Conservation (phyloP, 2,888 invertebrate genomes). For the Macrophya annulata region DNA sequence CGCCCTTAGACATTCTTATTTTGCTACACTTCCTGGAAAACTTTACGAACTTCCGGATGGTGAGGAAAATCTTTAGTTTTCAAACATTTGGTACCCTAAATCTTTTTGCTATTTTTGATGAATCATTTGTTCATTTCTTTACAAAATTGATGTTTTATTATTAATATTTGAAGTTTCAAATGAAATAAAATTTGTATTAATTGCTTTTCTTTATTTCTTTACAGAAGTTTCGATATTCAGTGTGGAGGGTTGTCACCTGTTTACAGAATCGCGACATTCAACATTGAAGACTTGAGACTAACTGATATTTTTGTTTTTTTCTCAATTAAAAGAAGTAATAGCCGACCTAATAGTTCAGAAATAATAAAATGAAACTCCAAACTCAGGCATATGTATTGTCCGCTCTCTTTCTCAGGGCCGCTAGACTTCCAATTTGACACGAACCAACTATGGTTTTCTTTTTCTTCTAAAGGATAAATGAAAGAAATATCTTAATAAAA, state of each 20-base stretch:
- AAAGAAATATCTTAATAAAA: neutral
- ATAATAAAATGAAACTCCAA: slow-evolving; percentile 8
- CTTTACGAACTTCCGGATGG: slow-evolving; percentile 96
- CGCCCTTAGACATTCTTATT: slow-evolving; percentile 95
- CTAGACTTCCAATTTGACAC: slow-evolving; percentile 53
- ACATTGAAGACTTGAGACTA: slow-evolving; percentile 80
- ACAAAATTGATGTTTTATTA: too few relatives aligned
- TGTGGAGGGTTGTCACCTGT: slow-evolving; percentile 94
- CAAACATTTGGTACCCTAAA: neutral
- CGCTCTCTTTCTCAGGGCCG: slow-evolving; percentile 64
- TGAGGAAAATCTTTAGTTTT: slow-evolving; percentile 80
- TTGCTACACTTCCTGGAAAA: slow-evolving; percentile 93
- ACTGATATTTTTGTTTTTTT: neutral
- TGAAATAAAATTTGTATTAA: slow-evolving; percentile 55
- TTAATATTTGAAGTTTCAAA: too few relatives aligned
- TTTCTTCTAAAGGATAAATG: neutral
- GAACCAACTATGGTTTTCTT: slow-evolving; percentile 54
- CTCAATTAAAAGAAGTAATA: slow-evolving; percentile 63
- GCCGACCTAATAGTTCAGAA: slow-evolving; percentile 63
- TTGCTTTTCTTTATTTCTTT: slow-evolving; percentile 79
- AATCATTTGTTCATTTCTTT: neutral
- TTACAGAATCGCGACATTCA: slow-evolving; percentile 88
- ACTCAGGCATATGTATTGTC: slow-evolving; percentile 59
- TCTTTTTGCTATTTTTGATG: slow-evolving; percentile 1
- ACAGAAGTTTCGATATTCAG: slow-evolving; percentile 97